These are phyloP conservation scores for Melikaiella ostensackeni DNA, from an alignment of 2,888 invertebrate genomes.

Conservation along the genomic window DNA sequence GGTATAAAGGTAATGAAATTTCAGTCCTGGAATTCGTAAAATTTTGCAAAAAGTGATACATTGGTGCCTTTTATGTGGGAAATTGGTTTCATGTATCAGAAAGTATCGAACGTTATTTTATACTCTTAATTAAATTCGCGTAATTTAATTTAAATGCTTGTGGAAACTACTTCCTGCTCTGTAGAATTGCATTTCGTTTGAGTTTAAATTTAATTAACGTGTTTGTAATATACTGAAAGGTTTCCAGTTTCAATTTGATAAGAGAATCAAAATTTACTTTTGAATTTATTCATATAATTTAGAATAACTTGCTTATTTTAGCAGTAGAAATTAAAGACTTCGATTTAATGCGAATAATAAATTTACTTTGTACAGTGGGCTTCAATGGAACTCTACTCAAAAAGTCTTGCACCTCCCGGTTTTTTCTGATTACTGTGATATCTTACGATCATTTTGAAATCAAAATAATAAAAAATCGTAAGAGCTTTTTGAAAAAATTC, in stretches of 20 bases:
- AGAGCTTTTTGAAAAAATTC: no score
- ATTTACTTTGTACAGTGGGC: no score
- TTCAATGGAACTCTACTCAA: no score
- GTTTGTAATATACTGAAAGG: neutral
- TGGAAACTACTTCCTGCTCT: neutral
- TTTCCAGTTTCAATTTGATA: constrained; percentile 19
- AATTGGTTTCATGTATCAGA: neutral
- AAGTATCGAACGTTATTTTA: neutral
- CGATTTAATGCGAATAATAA: no score
- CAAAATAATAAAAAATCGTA: no score
- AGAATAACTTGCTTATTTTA: no score
- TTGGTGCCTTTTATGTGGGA: neutral
- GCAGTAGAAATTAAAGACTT: no score
- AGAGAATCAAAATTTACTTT: no score
- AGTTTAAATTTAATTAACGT: neutral
- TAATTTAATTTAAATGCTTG: neutral
- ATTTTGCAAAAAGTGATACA: constrained; percentile 18
- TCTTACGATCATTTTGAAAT: no score
- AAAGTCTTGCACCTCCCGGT: no score
- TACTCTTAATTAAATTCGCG: neutral
- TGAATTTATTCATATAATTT: no score
- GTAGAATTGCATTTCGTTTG: neutral
- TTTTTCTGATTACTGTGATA: no score
- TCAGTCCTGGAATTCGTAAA: constrained; percentile 5
- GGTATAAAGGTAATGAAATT: constrained; percentile 33